These are phyloP conservation scores for Idaea straminata DNA, from an alignment of 2,888 invertebrate genomes.

Conservation along the genomic window DNA sequence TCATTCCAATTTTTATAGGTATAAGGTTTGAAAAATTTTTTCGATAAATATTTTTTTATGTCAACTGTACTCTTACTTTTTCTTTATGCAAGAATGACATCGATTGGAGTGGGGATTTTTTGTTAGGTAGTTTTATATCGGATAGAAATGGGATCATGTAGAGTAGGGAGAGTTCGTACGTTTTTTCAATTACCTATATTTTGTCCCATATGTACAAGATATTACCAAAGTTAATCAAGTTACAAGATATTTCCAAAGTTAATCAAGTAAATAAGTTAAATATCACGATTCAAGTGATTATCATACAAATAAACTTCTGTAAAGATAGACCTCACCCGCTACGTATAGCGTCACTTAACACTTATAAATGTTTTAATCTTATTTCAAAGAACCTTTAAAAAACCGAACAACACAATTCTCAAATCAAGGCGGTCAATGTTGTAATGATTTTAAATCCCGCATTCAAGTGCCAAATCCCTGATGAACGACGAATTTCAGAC, in stretches of 20 bases:
- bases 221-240: not conserved
- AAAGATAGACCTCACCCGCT: not conserved
- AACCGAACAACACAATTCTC: constrained; percentile 43
- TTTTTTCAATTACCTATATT: no score
- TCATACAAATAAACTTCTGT: not conserved
- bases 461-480: constrained; percentile 67
- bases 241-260: not conserved
- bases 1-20: no score
- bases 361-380: not conserved
- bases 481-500: constrained; percentile 69
- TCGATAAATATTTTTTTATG: no score
- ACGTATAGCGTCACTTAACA: constrained; percentile 1
- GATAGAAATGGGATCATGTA: no score
- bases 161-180: no score
- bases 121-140: no score
- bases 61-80: no score
- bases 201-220: not conserved
- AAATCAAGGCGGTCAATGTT: constrained; percentile 53
- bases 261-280: not conserved
- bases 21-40: no score
- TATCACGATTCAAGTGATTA: not conserved
- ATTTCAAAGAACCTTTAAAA: constrained; percentile 5
- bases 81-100: no score
- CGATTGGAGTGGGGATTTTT: no score
- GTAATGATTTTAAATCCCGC: constrained; percentile 63